Conservation (phyloP, 1,140 invertebrate species). For the Asbolus verrucosus region DNA sequence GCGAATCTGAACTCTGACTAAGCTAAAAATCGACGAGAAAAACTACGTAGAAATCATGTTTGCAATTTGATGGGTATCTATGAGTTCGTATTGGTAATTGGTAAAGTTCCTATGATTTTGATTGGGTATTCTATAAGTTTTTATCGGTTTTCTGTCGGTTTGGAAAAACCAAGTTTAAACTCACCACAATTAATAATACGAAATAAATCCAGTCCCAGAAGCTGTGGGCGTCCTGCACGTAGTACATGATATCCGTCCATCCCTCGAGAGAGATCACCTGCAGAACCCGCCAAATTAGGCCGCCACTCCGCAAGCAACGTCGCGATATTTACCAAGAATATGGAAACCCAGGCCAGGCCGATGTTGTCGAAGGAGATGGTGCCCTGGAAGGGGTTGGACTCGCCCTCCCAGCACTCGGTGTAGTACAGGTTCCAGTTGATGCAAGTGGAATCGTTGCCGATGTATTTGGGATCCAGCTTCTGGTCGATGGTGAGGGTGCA, state of each 20-base stretch:
- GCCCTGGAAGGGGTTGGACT: constrained; percentile 98
- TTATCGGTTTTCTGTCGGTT: not conserved
- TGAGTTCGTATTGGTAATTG: too few species aligned
- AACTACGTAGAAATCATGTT: too few species aligned
- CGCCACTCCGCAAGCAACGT: too few species aligned
- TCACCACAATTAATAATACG: constrained; percentile 98
- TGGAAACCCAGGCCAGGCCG: constrained; percentile 99
- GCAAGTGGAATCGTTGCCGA: constrained; percentile 70
- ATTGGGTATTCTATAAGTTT: too few species aligned
- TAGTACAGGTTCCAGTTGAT: constrained; percentile 99
- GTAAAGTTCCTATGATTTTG: too few species aligned
- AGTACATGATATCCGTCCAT: constrained; percentile 99
- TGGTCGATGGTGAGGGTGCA: constrained; percentile 71
- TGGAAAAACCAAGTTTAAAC: constrained; percentile 62
- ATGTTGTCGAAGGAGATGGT: constrained; percentile 99
- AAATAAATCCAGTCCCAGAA: constrained; percentile 99
- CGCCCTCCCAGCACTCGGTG: constrained; percentile 90
- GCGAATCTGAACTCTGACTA: too few species aligned
- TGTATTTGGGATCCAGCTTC: constrained; percentile 53
- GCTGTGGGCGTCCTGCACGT: constrained; percentile 99
- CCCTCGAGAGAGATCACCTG: constrained; percentile 88
- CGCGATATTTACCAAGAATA: constrained; percentile 93
- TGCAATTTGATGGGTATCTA: too few species aligned
- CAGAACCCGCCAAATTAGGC: too few species aligned
- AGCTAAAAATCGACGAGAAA: too few species aligned